Evolutionary conservation across 2,113 vertebrate genomes (phyloP).

Genomic region (Protobothrops flavoviridis): DNA sequence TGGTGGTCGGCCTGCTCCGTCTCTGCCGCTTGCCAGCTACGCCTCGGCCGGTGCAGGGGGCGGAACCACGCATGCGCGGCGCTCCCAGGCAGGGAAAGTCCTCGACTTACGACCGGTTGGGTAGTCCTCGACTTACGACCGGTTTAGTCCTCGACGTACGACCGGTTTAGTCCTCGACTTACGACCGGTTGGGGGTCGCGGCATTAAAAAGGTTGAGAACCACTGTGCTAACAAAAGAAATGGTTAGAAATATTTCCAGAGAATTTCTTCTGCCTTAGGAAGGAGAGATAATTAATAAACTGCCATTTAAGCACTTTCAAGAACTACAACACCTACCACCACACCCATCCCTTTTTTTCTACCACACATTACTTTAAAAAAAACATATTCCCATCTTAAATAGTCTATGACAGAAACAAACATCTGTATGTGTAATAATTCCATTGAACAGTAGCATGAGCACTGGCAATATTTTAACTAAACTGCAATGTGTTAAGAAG

Average conservation of each 20-base stretch:
- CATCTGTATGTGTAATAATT: slow-evolving; percentile 37
- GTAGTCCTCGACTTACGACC: too few relatives aligned
- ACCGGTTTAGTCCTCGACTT: too few relatives aligned
- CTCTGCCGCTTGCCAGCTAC: too few relatives aligned
- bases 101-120: too few relatives aligned
- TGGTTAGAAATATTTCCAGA: background rate
- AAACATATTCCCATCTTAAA: slow-evolving; percentile 26
- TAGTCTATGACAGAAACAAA: slow-evolving; percentile 40
- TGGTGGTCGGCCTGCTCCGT: too few relatives aligned
- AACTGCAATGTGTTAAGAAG: background rate
- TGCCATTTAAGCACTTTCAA: slow-evolving; percentile 60
- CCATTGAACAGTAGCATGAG: slow-evolving; percentile 62
- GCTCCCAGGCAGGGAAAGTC: too few relatives aligned
- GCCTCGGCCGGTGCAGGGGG: too few relatives aligned
- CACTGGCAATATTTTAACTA: slow-evolving; percentile 68
- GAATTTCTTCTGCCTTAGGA: background rate
- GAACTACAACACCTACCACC: background rate
- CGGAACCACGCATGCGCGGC: too few relatives aligned
- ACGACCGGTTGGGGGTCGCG: too few relatives aligned
- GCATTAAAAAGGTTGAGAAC: too few relatives aligned
- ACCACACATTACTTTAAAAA: slow-evolving; percentile 23
- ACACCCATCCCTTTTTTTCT: slow-evolving; percentile 10
- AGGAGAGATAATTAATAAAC: background rate
- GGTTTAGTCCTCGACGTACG: too few relatives aligned
- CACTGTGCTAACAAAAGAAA: background rate